Evolutionary conservation across 2,113 vertebrate species (phyloP).

Genomic region (Leuciscus idus): DNA sequence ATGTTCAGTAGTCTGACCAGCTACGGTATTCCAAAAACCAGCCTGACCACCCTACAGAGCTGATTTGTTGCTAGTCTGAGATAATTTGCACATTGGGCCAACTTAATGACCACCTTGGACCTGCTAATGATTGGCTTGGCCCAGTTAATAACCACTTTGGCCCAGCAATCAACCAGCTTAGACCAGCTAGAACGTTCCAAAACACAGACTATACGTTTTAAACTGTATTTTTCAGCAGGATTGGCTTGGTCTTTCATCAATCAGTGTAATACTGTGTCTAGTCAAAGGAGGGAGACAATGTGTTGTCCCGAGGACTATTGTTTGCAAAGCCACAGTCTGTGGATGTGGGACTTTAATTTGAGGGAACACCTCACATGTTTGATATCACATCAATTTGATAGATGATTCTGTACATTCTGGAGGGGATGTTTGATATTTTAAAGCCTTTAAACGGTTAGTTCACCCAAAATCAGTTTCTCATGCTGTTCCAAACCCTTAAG

Average conservation of each 20-base stretch:
- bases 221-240: neutral
- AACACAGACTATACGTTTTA: neutral
- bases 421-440: neutral
- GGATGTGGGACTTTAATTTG: neutral
- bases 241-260: neutral
- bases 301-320: constrained; percentile 26
- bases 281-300: constrained; percentile 29
- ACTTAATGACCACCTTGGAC: neutral
- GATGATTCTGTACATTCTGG: neutral
- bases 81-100: neutral
- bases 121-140: neutral
- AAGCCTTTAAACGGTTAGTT: neutral
- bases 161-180: neutral
- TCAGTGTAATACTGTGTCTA: neutral
- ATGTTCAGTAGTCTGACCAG: neutral
- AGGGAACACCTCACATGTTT: neutral
- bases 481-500: too few species aligned
- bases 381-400: neutral
- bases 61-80: neutral
- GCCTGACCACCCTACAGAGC: neutral
- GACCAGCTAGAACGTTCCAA: neutral
- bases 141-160: neutral
- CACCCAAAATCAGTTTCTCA: too few species aligned
- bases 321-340: neutral
- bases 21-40: neutral